phyloP scores from a whole-genome alignment of 2,797 vertebrate species.

The Lateolabrax maculatus region DNA sequence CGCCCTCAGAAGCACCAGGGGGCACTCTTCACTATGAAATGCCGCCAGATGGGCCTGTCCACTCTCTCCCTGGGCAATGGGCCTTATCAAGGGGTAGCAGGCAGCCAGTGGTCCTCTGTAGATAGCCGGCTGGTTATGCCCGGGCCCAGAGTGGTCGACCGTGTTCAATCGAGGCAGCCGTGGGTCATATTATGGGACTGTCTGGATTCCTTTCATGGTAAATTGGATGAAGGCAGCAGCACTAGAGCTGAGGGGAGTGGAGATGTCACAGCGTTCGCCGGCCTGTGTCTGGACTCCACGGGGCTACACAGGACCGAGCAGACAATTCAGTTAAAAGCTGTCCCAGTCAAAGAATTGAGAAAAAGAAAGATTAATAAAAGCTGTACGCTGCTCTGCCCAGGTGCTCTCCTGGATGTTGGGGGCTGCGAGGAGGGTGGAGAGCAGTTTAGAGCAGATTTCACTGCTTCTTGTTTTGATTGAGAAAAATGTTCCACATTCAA shows the following conservation, averaged over 20 bases:
- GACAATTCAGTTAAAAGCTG: conserved; percentile 71
- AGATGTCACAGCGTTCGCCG: conserved; percentile 68
- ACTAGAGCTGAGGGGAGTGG: conserved; percentile 64
- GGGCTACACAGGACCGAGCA: conserved; percentile 43
- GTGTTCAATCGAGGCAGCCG: conserved; percentile 58
- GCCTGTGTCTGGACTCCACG: conserved; percentile 62
- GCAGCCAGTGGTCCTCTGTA: conserved; percentile 66
- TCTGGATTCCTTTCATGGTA: conserved; percentile 76
- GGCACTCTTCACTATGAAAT: conserved; percentile 73
- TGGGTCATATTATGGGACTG: conserved; percentile 70
- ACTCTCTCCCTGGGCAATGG: conserved; percentile 52
- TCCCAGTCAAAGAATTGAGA: conserved; percentile 53
- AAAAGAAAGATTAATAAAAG: conserved; percentile 63
- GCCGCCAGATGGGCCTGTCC: conserved; percentile 34
- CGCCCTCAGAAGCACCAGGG: conserved; percentile 60
- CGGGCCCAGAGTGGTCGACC: conserved; percentile 44
- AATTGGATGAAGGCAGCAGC: conserved; percentile 76
- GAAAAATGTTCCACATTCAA: conserved; percentile 23
- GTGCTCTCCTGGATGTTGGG: conserved; percentile 41
- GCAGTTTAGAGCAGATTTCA: conserved; percentile 1
- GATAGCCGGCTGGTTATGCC: conserved; percentile 62
- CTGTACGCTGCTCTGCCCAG: conserved; percentile 29
- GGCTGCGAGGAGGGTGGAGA: background rate
- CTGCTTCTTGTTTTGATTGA: conserved; percentile 31
- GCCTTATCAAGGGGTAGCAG: conserved; percentile 78